phyloP scores from a whole-genome alignment of 2,888 invertebrate genomes.

The Ommatoiulus sabulosus region DNA sequence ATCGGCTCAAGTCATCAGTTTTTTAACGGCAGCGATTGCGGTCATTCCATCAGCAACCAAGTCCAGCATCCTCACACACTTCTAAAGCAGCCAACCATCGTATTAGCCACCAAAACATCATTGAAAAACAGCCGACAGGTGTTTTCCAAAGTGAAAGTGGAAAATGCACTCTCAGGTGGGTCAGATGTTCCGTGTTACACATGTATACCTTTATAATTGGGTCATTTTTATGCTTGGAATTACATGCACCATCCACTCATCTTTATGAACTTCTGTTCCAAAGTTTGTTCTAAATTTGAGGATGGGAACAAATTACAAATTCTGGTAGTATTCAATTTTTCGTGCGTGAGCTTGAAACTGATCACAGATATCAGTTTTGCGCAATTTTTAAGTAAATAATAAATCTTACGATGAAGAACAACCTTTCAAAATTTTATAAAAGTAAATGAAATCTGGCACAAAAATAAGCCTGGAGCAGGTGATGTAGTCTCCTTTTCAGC shows the following conservation, averaged over 20 bases:
- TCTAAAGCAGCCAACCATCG: slow-evolving; percentile 71
- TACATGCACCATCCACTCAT: neutral
- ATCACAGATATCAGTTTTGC: too few species aligned
- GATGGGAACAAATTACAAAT: too few species aligned
- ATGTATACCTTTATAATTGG: neutral
- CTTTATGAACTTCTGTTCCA: neutral
- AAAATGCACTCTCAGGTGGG: slow-evolving; percentile 68
- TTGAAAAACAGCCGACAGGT: slow-evolving; percentile 67
- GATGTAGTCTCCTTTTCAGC: too few species aligned
- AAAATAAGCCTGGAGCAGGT: too few species aligned
- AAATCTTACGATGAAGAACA: too few species aligned
- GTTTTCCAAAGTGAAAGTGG: slow-evolving; percentile 78
- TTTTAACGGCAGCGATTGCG: slow-evolving; percentile 53
- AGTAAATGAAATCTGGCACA: too few species aligned
- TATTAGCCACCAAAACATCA: slow-evolving; percentile 64
- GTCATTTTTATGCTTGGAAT: neutral
- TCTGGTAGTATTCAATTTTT: too few species aligned
- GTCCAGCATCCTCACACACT: slow-evolving; percentile 63
- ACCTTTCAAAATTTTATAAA: too few species aligned
- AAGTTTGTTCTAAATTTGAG: too few species aligned
- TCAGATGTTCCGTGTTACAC: neutral
- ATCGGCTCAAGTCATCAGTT: slow-evolving; percentile 31
- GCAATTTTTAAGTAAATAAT: too few species aligned
- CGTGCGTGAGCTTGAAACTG: too few species aligned
- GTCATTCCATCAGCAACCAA: slow-evolving; percentile 76